Evolutionary conservation across 2,888 invertebrate genomes (phyloP).

Genomic region (Merodon equestris): DNA sequence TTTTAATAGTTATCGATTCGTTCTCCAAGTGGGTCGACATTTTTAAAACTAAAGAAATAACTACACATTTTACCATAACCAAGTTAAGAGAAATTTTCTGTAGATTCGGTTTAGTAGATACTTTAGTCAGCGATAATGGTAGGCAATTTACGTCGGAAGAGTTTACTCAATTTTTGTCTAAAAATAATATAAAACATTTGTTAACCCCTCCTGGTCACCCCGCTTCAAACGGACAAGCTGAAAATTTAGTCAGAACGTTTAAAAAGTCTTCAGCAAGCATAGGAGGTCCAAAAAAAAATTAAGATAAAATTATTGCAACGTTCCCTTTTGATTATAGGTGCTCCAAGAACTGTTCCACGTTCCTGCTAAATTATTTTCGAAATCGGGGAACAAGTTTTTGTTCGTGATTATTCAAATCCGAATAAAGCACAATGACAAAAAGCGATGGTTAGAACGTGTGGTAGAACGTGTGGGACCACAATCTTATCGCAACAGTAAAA

Average conservation of each 20-base stretch:
- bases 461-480: conserved; percentile 17
- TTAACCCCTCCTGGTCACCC: conserved; percentile 51
- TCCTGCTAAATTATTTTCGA: conserved; percentile 18
- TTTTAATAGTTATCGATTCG: conserved; percentile 55
- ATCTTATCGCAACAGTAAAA: conserved; percentile 19
- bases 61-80: conserved; percentile 38
- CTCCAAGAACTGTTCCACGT: conserved; percentile 20
- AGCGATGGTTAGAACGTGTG: conserved; percentile 1
- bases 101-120: conserved; percentile 48
- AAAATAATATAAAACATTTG: conserved; percentile 39
- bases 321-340: conserved; percentile 16
- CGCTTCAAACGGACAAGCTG: conserved; percentile 38
- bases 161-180: conserved; percentile 16
- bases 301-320: conserved; percentile 5
- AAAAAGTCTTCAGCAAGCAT: conserved; percentile 41
- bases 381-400: conserved; percentile 14
- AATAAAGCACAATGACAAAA: conserved; percentile 22
- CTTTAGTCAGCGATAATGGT: conserved; percentile 59
- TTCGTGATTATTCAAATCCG: conserved; percentile 27
- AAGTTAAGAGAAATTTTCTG: conserved; percentile 57
- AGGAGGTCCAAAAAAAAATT: not conserved
- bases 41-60: conserved; percentile 58
- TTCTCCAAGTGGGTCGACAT: conserved; percentile 63
- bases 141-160: conserved; percentile 51
- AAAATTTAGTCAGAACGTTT: conserved; percentile 38